A percentile compares a stretch with the other conserved stretches of the same genome.
Conservation (phyloP, 2,888 invertebrate species). For the Ormia ochracea region DNA sequence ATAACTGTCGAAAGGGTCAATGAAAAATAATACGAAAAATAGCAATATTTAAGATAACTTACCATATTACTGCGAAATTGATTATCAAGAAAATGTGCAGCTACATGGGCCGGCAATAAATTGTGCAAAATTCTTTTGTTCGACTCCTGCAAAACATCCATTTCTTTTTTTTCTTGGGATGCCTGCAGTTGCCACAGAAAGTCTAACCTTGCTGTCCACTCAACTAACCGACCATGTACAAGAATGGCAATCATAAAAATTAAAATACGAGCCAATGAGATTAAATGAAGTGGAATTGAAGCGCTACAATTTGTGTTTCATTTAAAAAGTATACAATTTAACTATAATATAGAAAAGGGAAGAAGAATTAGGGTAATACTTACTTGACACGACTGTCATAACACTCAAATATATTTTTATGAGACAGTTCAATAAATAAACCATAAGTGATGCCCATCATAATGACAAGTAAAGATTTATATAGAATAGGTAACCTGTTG, state of each 20-base stretch:
- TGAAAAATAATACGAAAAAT: not conserved
- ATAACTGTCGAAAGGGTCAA: not conserved
- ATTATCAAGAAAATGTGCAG: conserved; percentile 93
- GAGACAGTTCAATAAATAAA: conserved; percentile 88
- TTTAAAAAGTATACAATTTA: not conserved
- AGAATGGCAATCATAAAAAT: conserved; percentile 90
- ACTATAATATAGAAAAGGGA: conserved; percentile 15
- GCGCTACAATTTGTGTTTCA: conserved; percentile 76
- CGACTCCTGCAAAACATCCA: conserved; percentile 94
- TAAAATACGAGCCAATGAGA: conserved; percentile 87
- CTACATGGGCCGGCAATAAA: conserved; percentile 92
- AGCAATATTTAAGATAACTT: conserved; percentile 68
- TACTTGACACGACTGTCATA: conserved; percentile 88
- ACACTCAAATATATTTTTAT: conserved; percentile 87
- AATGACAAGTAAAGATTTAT: conserved; percentile 86
- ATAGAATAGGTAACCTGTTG: conserved; percentile 84
- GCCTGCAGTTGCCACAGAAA: conserved; percentile 91
- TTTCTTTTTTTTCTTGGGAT: conserved; percentile 92
- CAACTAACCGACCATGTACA: conserved; percentile 88
- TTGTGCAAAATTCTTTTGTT: conserved; percentile 93
- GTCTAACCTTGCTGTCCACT: conserved; percentile 92
- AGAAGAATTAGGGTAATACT: conserved; percentile 73
- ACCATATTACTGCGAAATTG: conserved; percentile 92
- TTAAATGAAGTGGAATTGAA: conserved; percentile 86
- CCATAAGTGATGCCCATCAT: conserved; percentile 89